A percentile compares a stretch with the other conserved stretches of the same genome.
phyloP scores from a whole-genome alignment of 2,888 invertebrate genomes.

The Drosophila setosimentum region DNA sequence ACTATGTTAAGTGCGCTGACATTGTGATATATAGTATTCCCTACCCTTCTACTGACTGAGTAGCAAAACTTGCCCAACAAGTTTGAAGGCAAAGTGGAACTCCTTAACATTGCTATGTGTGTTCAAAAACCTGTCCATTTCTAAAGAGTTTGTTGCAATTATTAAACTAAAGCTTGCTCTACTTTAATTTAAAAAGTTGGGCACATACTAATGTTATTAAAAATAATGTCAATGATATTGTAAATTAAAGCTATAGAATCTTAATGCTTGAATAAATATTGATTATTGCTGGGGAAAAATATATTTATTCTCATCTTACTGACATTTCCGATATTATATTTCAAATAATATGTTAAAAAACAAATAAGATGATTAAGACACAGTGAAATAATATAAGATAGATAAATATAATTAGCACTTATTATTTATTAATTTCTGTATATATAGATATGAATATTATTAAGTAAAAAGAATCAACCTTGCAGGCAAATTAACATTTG shows the following conservation, averaged over 20 bases:
- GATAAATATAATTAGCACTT: neutral
- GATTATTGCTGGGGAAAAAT: neutral
- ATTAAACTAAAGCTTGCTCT: neutral
- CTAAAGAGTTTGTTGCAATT: neutral
- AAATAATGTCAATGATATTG: neutral
- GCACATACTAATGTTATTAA: too few relatives aligned
- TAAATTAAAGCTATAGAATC: neutral
- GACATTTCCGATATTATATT: neutral
- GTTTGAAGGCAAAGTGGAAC: slow-evolving; percentile 5
- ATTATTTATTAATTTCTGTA: neutral
- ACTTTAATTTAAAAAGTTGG: neutral
- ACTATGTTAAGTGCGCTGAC: slow-evolving; percentile 79
- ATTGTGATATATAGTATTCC: slow-evolving; percentile 69
- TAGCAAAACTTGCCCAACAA: slow-evolving; percentile 11
- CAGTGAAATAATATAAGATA: neutral
- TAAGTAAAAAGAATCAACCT: neutral
- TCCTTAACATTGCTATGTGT: neutral
- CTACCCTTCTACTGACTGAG: slow-evolving; percentile 30
- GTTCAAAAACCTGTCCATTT: neutral
- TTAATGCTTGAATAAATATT: neutral
- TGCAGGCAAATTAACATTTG: neutral
- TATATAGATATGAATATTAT: neutral
- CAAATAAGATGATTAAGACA: neutral
- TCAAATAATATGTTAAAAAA: neutral
- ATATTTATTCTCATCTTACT: neutral